Evolutionary conservation across 2,888 invertebrate species (phyloP), one percentile per base, ranked within the genome.

Genomic region (Limenitis camilla): DNA sequence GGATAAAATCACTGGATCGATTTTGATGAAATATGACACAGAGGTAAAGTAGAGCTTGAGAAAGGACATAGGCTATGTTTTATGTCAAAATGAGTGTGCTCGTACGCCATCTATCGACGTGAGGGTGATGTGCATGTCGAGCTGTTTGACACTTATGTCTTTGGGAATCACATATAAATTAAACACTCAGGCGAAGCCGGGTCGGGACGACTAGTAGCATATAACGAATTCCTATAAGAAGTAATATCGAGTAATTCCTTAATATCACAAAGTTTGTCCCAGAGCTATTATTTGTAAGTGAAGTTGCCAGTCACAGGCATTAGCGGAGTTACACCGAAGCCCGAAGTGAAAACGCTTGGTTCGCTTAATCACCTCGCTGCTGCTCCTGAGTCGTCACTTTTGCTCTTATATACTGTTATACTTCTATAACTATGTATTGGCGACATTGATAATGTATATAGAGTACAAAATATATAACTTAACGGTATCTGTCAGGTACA

Each of bases 361-460:
- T 54, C 59, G 77, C 78, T 77, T 78, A 78, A 79, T 76, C 71
- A 76, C 68, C 55, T 58, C 61, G 33, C 56, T 62, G 40, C 19
- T 49, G 56, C 35, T 33, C 50, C 56, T 56, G 55, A 55, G 50
- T 54, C 56, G 53, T 53, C 58, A 50, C 46, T 43, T 57, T 52
- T 49, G 36, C 19, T 36, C 32, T 44, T 30, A 8, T 30, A 33
- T 36, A 33, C 11, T 11, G 10, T 9, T 19, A 11, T 6, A 32
- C 11, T 31, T 36, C n/a, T 32, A 43, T 40, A 29, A 39, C 40
- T 31, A 33, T 11, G 40, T 43, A 11, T 40, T 28, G 28, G 31
- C 32, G 30, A 2, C 35, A 36, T 36, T 36, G 9, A 36, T 10
- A 9, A n/a, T 35, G 36, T 36, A 36, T 36, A 10, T 36, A 36